Evolutionary conservation across 2,888 invertebrate genomes (phyloP).

Genomic region (Heteropelma amictum): DNA sequence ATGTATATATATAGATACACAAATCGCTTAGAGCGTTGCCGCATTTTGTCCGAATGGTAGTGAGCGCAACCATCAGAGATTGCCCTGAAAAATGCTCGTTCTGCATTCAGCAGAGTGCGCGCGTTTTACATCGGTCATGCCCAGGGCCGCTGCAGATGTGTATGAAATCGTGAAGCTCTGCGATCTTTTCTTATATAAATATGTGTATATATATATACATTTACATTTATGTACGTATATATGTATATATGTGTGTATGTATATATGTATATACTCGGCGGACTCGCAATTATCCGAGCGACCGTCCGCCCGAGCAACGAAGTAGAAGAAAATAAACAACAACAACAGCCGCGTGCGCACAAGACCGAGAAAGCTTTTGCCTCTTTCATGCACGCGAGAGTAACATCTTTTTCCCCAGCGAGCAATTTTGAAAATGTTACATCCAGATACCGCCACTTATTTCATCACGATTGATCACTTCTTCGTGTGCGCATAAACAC

Average conservation of each 20-base stretch:
- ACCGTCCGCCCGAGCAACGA: constrained; percentile 21
- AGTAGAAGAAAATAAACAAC: constrained; percentile 1
- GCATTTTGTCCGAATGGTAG: background rate
- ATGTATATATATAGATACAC: background rate
- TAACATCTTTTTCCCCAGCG: constrained; percentile 35
- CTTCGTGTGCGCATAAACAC: no score
- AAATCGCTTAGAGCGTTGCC: constrained; percentile 28
- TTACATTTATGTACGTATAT: background rate
- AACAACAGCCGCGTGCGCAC: background rate
- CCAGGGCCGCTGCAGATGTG: constrained; percentile 33
- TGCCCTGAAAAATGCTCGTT: constrained; percentile 31
- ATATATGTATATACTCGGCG: constrained; percentile 2
- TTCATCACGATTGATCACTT: background rate
- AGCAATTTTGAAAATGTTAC: constrained; percentile 37
- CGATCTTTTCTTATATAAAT: background rate
- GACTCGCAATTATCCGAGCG: constrained; percentile 38
- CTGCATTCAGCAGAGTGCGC: constrained; percentile 28
- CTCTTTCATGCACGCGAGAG: constrained; percentile 16
- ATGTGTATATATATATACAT: background rate
- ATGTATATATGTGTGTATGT: background rate
- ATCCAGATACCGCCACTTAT: background rate
- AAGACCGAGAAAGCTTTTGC: background rate
- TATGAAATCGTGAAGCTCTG: constrained; percentile 11
- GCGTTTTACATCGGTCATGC: constrained; percentile 50
- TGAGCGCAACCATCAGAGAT: constrained; percentile 25